A percentile compares a stretch with the other conserved stretches of the same genome.
Evolutionary conservation across 2,888 invertebrate genomes (phyloP).

Genomic region (Nesidiocoris tenuis): DNA sequence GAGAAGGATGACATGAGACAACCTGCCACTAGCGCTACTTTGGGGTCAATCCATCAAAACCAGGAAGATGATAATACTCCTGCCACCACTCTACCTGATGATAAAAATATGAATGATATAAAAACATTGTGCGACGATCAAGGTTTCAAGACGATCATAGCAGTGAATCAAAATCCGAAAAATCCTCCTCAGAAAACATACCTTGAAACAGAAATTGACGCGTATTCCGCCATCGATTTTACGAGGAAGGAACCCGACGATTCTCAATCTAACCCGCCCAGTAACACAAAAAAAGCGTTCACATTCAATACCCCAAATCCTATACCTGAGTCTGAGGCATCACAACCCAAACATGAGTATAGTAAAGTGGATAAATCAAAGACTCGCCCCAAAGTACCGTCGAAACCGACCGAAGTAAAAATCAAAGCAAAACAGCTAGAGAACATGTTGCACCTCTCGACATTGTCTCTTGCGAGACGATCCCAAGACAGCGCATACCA

Average conservation of each 20-base stretch:
- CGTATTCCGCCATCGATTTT: conserved; percentile 10
- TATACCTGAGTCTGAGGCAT: background rate
- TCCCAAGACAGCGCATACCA: background rate
- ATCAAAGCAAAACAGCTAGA: background rate
- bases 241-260: background rate
- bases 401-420: background rate
- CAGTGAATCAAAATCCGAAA: background rate
- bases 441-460: background rate
- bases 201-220: conserved; percentile 21
- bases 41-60: no score
- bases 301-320: conserved; percentile 12
- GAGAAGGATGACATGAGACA: no score
- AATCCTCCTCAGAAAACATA: background rate
- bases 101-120: no score
- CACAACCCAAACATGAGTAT: background rate
- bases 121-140: background rate
- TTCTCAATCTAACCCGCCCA: background rate
- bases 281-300: conserved; percentile 11
- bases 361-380: background rate
- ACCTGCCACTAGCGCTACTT: no score
- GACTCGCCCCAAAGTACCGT: background rate
- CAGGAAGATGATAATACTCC: no score
- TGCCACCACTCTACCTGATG: no score
- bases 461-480: background rate
- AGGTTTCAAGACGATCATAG: background rate